A percentile compares a stretch with the other conserved stretches of the same genome.
Conservation (phyloP, 2,888 invertebrate species). For the Antitype chi region DNA sequence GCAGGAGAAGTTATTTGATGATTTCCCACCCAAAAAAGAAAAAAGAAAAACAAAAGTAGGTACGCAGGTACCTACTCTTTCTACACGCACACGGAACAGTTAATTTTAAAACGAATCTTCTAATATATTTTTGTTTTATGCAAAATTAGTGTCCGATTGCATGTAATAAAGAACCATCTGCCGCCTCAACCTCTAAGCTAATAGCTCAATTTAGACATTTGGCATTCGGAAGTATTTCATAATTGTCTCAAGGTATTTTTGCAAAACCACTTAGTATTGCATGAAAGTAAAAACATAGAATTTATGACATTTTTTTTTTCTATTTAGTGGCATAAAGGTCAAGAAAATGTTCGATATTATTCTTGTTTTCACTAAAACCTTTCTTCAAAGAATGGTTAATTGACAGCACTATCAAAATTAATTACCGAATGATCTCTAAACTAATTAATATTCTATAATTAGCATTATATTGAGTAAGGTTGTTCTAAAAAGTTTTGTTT, state of each 20-base stretch:
- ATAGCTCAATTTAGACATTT: slow-evolving; percentile 56
- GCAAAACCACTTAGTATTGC: slow-evolving; percentile 26
- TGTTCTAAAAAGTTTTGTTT: slow-evolving; percentile 42
- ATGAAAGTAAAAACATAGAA: slow-evolving; percentile 4
- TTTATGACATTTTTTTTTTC: neutral
- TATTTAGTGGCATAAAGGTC: neutral
- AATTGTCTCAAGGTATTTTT: slow-evolving; percentile 47
- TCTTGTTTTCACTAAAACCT: neutral
- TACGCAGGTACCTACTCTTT: neutral
- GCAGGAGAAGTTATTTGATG: too few species aligned
- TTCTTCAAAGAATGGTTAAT: neutral
- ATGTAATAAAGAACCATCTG: slow-evolving; percentile 35
- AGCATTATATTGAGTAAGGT: slow-evolving; percentile 42
- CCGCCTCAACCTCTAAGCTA: slow-evolving; percentile 49
- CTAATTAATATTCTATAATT: slow-evolving; percentile 21
- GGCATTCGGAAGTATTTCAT: slow-evolving; percentile 60
- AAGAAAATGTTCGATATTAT: neutral
- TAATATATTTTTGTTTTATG: slow-evolving; percentile 10
- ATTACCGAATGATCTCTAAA: neutral
- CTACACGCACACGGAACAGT: neutral
- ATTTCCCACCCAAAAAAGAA: too few species aligned
- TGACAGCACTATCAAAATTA: neutral
- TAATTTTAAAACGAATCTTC: slow-evolving; percentile 5
- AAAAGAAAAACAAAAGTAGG: too few species aligned
- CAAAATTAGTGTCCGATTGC: neutral